These are phyloP conservation scores for Rhagophthalmus giganteus DNA, from an alignment of 2,888 invertebrate genomes.

Conservation along the genomic window DNA sequence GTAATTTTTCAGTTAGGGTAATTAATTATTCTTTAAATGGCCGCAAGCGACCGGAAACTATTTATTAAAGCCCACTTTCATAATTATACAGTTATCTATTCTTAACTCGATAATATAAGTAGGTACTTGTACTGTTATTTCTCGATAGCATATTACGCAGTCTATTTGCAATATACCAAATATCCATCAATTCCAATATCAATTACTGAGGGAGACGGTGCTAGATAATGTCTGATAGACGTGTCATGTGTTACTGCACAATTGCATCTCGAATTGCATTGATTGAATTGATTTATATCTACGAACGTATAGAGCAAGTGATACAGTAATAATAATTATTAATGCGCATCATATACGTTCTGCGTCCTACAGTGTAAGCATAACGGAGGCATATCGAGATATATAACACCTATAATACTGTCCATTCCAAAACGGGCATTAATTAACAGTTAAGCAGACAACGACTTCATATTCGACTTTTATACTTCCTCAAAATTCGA, in stretches of 20 bases:
- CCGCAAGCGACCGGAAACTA: no score
- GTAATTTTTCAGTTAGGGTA: no score
- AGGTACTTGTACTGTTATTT: no score
- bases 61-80: no score
- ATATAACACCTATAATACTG: not conserved
- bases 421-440: no score
- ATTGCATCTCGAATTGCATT: slow-evolving; percentile 51
- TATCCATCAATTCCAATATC: slow-evolving; percentile 52
- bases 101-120: no score
- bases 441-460: no score
- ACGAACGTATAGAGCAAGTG: slow-evolving; percentile 38
- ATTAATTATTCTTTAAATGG: no score
- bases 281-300: slow-evolving; percentile 49
- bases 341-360: slow-evolving; percentile 35
- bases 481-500: no score
- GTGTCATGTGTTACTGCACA: slow-evolving; percentile 48
- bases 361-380: not conserved
- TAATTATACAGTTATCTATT: no score
- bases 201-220: slow-evolving; percentile 46
- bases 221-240: slow-evolving; percentile 31
- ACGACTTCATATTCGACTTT: no score
- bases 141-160: not conserved
- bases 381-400: not conserved
- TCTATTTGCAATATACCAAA: slow-evolving; percentile 17
- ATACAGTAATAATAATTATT: slow-evolving; percentile 46